Evolutionary conservation across 2,888 invertebrate genomes (phyloP), one percentile per base, ranked within the genome.

Genomic region (Hypena proboscidalis): DNA sequence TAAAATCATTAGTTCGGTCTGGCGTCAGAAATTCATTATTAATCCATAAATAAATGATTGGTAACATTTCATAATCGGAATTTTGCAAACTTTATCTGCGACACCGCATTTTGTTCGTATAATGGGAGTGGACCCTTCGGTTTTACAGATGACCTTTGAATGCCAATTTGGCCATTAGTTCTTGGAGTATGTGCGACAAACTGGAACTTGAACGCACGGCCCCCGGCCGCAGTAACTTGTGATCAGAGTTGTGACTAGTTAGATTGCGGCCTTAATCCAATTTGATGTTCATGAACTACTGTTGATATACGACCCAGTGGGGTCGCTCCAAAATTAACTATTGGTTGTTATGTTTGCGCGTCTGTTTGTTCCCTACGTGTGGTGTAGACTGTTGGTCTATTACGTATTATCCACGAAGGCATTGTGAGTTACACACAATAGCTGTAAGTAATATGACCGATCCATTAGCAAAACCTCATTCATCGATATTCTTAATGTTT

Each of bases 181-280:
- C 23, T 30, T 8, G 33, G 34, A 50, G 34, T 38, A 52, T 54
- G 31, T 63, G 40, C 46, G 50, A 53, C 42, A 46, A 58, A 46
- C 35, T 36, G 30, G 25, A 45, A 52, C 49, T 49, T 45, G 50
- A 43, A 59, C 49, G 43, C 58, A 54, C 41, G 53, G 52, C 52
- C 57, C 49, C 52, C 46, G 58, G 46, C 54, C 59, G 42, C 55
- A 58, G 55, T 64, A 75, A 74, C 76, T 77, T 70, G 71, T 59
- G 70, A 70, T 69, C 71, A 58, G 60, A 67, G 61, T 70, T 70
- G 58, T 52, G 64, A 64, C 67, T 73, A 71, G 74, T 77, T 75
- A 70, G 70, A 71, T 75, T 74, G 70, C 65, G 74, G 73, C 57
- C 70, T 69, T 74, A 75, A 77, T 77, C 70, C 70, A 70, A 75